Conservation (phyloP, 1,140 invertebrate genomes). For the Argopecten irradians region DNA sequence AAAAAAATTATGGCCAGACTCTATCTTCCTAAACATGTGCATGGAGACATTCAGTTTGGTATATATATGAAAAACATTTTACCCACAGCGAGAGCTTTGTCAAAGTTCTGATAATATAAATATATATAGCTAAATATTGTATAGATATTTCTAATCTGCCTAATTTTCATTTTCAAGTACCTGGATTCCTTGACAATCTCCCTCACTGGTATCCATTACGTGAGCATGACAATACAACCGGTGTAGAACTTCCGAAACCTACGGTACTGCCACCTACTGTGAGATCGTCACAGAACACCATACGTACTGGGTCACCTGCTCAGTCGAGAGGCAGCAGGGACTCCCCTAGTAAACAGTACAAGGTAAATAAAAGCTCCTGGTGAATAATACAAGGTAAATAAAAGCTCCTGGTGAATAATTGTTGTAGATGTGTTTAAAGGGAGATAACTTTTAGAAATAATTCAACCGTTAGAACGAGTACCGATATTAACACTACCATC, state of each 20-base stretch:
- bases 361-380: conserved; percentile 34
- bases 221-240: conserved; percentile 66
- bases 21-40: background rate
- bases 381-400: conserved; percentile 34
- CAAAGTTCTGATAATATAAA: no score
- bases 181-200: conserved; percentile 78
- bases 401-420: conserved; percentile 32
- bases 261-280: conserved; percentile 65
- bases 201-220: conserved; percentile 80
- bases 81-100: background rate
- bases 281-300: conserved; percentile 30
- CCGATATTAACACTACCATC: background rate
- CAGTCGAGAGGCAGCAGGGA: conserved; percentile 33
- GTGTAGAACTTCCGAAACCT: conserved; percentile 70
- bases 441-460: background rate
- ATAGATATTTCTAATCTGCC: background rate
- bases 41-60: background rate
- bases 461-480: background rate
- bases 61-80: background rate
- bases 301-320: conserved; percentile 34
- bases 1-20: no score
- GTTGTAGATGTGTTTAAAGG: no score
- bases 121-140: no score
- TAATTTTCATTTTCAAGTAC: background rate
- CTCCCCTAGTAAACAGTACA: conserved; percentile 42